Evolutionary conservation across 2,797 vertebrate species (phyloP).

Genomic region (Tiaroga cobitis): DNA sequence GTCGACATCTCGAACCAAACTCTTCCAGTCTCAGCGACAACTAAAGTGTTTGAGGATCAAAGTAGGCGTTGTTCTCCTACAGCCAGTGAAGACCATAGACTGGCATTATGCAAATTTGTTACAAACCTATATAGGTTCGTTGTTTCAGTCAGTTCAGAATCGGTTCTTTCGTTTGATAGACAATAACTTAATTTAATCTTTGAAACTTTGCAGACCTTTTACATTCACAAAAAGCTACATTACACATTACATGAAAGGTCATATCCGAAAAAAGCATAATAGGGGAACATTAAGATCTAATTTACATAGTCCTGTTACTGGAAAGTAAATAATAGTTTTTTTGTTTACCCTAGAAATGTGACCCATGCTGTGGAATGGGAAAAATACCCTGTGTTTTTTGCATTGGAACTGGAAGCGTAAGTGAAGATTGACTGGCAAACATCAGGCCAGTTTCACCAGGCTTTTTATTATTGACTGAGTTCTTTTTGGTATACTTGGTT

Average conservation of each 20-base stretch:
- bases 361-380: slow-evolving; percentile 75
- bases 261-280: neutral
- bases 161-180: neutral
- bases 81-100: too few relatives aligned
- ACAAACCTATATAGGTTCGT: neutral
- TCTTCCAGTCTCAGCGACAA: too few relatives aligned
- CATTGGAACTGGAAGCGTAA: slow-evolving; percentile 77
- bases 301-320: neutral
- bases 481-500: neutral
- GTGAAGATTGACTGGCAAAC: slow-evolving; percentile 34
- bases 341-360: slow-evolving; percentile 70
- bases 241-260: neutral
- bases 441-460: neutral
- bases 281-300: too few relatives aligned
- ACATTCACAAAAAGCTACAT: neutral
- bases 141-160: neutral
- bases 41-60: too few relatives aligned
- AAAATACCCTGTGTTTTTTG: slow-evolving; percentile 73
- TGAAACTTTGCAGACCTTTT: neutral
- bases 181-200: neutral
- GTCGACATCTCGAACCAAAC: too few relatives aligned
- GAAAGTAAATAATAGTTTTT: neutral
- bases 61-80: too few relatives aligned
- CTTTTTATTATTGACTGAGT: neutral
- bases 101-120: neutral